Evolutionary conservation across 2,113 vertebrate species (phyloP), one percentile per base, ranked within the genome.

Genomic region (Nymphicus hollandicus): DNA sequence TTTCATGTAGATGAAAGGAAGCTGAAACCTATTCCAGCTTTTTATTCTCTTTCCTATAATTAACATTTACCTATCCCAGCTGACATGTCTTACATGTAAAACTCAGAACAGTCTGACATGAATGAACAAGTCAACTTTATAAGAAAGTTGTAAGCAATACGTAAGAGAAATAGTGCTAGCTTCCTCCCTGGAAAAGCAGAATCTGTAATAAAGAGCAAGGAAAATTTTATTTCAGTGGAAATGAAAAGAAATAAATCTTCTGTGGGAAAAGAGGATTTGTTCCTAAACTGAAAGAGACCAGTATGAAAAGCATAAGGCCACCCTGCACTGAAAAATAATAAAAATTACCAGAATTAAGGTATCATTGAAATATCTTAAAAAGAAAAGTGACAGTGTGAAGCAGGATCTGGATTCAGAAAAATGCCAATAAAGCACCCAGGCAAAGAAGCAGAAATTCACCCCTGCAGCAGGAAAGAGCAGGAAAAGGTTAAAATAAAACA

Each of bases 21-120:
- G 69, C 15, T 76, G 29, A 92, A 94, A 86, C 7, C 8, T 66
- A 93, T 86, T 78, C 69, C 89, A 90, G 56, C 24, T 50, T 92
- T 95, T 95, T 33, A 86, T 76, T 73, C 79, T 76, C 37, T 85
- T 87, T 91, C 88, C 79, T 93, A 76, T 80, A 86, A 92, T 94
- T 95, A 95, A 77, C 76, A 88, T 93, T 94, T 95, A 91, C 89
- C 85, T 96, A 63, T 71, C 39, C 85, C 91, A 79, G 65, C 31
- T 94, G 79, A 93, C 3, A 0, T 33, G 28, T 66, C 64, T 81
- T 24, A 56, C 77, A 50, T 80, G 85, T 55, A 81, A 76, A 94
- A 93, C 64, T 61, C 63, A 81, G 61, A 92, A 63, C 24, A 58
- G 49, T 29, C 85, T 94, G 69, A 89, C 71, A 78, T 46, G 8